Base-by-base conservation (phyloP, 2,888 invertebrate species). In the Pyrgus malvae region DNA sequence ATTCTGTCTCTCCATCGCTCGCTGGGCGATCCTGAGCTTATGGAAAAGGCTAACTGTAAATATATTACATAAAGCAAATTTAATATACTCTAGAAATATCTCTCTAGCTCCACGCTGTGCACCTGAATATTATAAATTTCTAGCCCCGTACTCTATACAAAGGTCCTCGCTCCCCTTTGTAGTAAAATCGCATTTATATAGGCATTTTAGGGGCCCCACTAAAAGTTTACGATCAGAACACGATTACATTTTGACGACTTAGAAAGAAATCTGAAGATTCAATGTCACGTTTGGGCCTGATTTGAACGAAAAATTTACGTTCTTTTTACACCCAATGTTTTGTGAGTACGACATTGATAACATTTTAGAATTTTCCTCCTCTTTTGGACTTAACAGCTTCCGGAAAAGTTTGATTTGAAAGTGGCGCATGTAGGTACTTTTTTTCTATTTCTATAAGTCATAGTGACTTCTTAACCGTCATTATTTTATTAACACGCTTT, bases 161-260 rank as follows among this genome's bases (percentile, higher is more conserved):
- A 42, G 33, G 50, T 6, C 29, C 27, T 50, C 42, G 14, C 51
- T 12, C 35, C 37, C 42, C 29, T 44, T 51, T 51, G 44, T 51
- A 44, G 44, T 44, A 37, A 51, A 44, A 35, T 25, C 29, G 51
- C 51, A 44, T 53, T 45, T 51, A 51, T 53, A 53, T 44, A 45
- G 53, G 37, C 53, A 45, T 29, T 53, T 44, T 45, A 44, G 53
- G 44, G 33, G 44, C 38, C 12, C 29, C 45, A 45, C 53, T 53
- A 53, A 53, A 53, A 53, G 37, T 53, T 53, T 53, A 53, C 53
- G 53, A 53, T 25, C 50, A 35, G 35, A 37, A 44, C 53, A 53
- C 45, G 45, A 53, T 53, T 38, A 45, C 53, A 37, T 23, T 53
- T 53, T 53, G 53, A 53, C 53, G 53, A 53, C 44, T 45, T 53